phyloP scores from a whole-genome alignment of 1,140 invertebrate genomes.

The Leptonema lineaticorne region DNA sequence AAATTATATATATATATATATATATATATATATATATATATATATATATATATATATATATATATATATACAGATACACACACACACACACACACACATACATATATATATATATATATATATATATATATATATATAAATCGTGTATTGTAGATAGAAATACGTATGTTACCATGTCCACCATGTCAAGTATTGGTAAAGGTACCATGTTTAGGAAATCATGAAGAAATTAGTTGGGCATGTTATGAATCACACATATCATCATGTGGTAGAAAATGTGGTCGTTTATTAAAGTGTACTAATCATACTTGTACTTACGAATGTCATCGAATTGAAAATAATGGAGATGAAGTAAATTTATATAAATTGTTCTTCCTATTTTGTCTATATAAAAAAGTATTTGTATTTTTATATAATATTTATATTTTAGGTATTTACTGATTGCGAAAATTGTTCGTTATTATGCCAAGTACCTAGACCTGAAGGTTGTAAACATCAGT shows the following conservation, averaged over 20 bases:
- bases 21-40: not conserved
- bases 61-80: not conserved
- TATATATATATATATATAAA: too few species aligned
- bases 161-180: constrained; percentile 68
- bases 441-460: constrained; percentile 72
- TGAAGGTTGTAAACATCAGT: constrained; percentile 76
- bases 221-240: constrained; percentile 74
- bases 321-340: constrained; percentile 66
- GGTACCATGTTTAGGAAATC: constrained; percentile 78
- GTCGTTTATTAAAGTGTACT: constrained; percentile 66
- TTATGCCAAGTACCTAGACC: constrained; percentile 69
- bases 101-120: not conserved
- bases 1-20: too few species aligned
- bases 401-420: not conserved
- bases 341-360: constrained; percentile 51
- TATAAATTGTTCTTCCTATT: constrained; percentile 33
- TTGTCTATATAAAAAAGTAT: not conserved
- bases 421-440: constrained; percentile 39
- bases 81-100: too few species aligned
- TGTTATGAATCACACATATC: constrained; percentile 70
- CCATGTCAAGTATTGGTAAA: constrained; percentile 69
- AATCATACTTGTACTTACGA: constrained; percentile 76
- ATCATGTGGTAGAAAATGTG: constrained; percentile 76
- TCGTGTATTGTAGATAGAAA: constrained; percentile 59
- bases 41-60: not conserved